Evolutionary conservation across 2,113 vertebrate genomes (phyloP), one percentile per base, ranked within the genome.

Genomic region (Haemorhous mexicanus): DNA sequence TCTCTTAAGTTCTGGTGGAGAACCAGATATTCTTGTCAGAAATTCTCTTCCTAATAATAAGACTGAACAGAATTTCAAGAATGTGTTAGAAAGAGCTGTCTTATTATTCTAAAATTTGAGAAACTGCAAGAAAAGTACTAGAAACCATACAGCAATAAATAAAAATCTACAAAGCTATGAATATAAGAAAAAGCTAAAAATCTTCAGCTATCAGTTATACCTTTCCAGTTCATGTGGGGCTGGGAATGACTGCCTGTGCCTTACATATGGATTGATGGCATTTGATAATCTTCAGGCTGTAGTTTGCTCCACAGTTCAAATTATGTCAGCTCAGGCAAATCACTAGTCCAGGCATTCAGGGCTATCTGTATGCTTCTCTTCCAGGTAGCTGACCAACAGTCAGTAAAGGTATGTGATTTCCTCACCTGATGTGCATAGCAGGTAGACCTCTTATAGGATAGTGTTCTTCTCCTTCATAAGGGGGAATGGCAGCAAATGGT

Each of bases 231-330:
- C 19, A 12, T 19, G 2, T 50, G 24, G 16, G 14, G 26, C 68
- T 69, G 39, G 43, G 20, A 43, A 47, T 17, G 44, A 79, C 50
- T 62, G 53, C 6, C 32, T 43, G 24, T 50, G 20, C 52, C 33
- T 75, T 72, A 39, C 9, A 0, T 19, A 2, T 0, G 8, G 28
- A 56, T 35, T 52, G 86, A 26, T 7, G 4, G 8, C 2, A 3
- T 62, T 58, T 43, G 56, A 19, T 77, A 66, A 69, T 70, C 33
- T 73, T 44, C 10, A 56, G 39, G 33, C 39, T 84, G 56, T 52
- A 47, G 50, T 69, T 87, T 63, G 44, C 35, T 84, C 43, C 7
- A 5, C 30, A 16, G 22, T 32, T 86, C 18, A 41, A 43, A 13
- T 10, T 5, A 37, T 37, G 59, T 55, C 22, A 72, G 56, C 49